Percentiles rank a stretch among this genome's conserved stretches.
Evolutionary conservation across 2,113 vertebrate genomes (phyloP).

Genomic region (Pungitius pungitius): DNA sequence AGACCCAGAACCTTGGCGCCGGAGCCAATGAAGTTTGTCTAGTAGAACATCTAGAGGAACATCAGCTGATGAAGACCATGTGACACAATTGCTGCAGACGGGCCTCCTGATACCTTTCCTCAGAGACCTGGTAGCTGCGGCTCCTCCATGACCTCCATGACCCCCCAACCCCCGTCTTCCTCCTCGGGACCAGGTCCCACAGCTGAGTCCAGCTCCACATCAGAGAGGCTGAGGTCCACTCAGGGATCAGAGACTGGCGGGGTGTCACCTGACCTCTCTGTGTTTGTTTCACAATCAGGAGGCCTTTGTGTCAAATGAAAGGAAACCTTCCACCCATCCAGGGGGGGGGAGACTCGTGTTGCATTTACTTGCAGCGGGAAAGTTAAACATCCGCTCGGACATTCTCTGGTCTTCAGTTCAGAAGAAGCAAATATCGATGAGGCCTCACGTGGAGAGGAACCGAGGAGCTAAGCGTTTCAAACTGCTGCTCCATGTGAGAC

Average conservation of each 20-base stretch:
- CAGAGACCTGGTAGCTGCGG: slow-evolving; percentile 68
- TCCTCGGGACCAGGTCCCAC: slow-evolving; percentile 65
- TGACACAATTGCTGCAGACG: no score
- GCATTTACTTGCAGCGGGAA: background rate
- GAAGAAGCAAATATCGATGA: no score
- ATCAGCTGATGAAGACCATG: no score
- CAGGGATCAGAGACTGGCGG: background rate
- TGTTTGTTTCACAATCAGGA: slow-evolving; percentile 18
- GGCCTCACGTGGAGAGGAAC: no score
- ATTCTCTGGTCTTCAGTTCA: background rate
- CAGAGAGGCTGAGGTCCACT: background rate
- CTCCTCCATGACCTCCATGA: slow-evolving; percentile 78
- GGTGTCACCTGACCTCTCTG: slow-evolving; percentile 24
- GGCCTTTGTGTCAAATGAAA: slow-evolving; percentile 40
- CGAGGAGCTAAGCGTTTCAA: no score
- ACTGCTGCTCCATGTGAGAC: no score
- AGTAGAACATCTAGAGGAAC: no score
- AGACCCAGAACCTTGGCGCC: no score
- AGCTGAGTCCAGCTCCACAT: slow-evolving; percentile 75
- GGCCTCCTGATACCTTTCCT: slow-evolving; percentile 67
- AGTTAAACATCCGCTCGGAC: background rate
- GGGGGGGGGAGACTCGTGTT: background rate
- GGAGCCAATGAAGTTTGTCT: no score
- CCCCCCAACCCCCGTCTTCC: slow-evolving; percentile 46
- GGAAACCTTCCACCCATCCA: background rate